Evolutionary conservation across 2,113 vertebrate species (phyloP), one percentile per base, ranked within the genome.

Genomic region (Balaenoptera acutorostrata): DNA sequence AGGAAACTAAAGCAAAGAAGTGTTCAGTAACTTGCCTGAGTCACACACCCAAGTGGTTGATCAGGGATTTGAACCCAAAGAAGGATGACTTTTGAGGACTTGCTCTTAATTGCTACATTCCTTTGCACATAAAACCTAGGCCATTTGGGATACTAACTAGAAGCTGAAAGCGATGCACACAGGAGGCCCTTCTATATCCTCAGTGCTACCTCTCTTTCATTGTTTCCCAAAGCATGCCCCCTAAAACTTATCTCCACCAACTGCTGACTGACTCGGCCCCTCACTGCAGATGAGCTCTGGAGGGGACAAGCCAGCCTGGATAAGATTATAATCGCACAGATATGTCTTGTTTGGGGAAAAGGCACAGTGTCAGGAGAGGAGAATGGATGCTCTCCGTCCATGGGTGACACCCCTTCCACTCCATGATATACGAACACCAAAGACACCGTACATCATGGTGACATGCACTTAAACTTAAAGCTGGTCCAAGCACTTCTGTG

Each of bases 391-490:
- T 93, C 90, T 95, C 84, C 25, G 84, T 97, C 90, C 94, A 97
- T 97, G 92, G 97, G 95, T 49, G 95, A 98, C 95, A 97, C 84
- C 92, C 95, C 39, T 97, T 96, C 90, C 63, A 90, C 84, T 91
- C 44, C 88, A 96, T 98, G 96, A 98, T 98, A 97, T 98, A 98
- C 96, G 72, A 93, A 97, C 84, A 74, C 84, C 92, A 92, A 96
- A 96, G 93, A 94, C 96, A 97, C 95, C 21, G 92, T 97, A 95
- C 39, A 98, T 98, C 97, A 98, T 93, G 93, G 66, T 98, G 98
- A 98, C 97, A 97, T 96, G 88, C 94, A 97, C 96, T 97, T 97
- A 97, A 95, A 97, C 95, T 97, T 97, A 97, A 97, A 98, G 94
- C 97, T 95, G 96, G 93, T 85, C 96, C 96, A 94, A 93, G 93